Conservation (phyloP, 2,797 vertebrate species). For the Esox masquinongy region DNA sequence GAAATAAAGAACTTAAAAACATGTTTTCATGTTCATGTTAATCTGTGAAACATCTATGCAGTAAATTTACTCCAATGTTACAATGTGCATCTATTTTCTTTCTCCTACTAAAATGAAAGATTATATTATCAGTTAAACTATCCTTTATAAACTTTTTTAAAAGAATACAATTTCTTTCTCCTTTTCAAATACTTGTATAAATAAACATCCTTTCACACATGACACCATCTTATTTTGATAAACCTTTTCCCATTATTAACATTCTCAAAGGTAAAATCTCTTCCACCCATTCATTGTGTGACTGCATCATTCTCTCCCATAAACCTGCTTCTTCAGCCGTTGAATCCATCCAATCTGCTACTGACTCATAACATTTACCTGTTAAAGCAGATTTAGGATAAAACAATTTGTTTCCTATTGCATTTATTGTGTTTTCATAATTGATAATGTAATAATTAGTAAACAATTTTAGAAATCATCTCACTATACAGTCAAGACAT, state of each 20-base stretch:
- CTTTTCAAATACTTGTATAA: not conserved
- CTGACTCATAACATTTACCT: slow-evolving; percentile 89
- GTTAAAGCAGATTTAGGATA: slow-evolving; percentile 33
- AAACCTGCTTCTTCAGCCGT: slow-evolving; percentile 80
- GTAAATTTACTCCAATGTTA: not conserved
- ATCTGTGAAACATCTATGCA: not conserved
- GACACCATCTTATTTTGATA: slow-evolving; percentile 67
- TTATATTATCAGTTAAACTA: not conserved
- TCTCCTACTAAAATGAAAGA: not conserved
- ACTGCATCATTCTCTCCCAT: slow-evolving; percentile 88
- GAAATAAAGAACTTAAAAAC: not conserved
- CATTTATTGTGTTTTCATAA: not conserved
- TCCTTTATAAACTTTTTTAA: not conserved
- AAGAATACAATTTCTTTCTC: not conserved
- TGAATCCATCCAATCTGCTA: slow-evolving; percentile 95
- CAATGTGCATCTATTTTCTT: not conserved
- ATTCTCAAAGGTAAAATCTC: slow-evolving; percentile 86
- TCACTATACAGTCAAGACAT: not conserved
- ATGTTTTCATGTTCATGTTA: not conserved
- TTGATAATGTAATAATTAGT: not conserved
- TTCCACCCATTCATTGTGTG: slow-evolving; percentile 87
- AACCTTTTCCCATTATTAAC: slow-evolving; percentile 81
- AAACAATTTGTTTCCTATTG: not conserved
- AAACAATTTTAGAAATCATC: no score
- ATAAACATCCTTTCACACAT: not conserved